Conservation (phyloP, 2,888 invertebrate genomes). For the Caenorhabditis sp. region DNA sequence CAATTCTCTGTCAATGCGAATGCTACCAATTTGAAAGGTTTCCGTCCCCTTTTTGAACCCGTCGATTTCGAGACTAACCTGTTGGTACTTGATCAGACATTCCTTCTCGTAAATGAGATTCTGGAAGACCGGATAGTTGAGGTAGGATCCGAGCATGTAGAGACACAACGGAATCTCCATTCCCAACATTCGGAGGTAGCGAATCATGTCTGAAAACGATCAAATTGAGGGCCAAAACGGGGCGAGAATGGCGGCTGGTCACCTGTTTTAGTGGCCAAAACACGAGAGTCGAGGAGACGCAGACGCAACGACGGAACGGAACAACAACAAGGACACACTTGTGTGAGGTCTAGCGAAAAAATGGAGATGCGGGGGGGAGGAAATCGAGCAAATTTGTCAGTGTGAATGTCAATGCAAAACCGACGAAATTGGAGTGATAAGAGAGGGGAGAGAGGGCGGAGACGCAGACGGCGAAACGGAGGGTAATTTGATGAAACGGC, state of each 20-base stretch:
- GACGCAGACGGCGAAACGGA: not conserved
- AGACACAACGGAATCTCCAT: constrained; percentile 80
- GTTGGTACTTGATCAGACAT: constrained; percentile 71
- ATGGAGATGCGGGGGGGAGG: too few relatives aligned
- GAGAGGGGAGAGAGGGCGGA: not conserved
- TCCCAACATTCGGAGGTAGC: constrained; percentile 48
- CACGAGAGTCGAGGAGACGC: constrained; percentile 6
- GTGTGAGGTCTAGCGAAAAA: too few relatives aligned
- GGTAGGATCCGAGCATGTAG: constrained; percentile 79
- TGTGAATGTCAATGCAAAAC: too few relatives aligned
- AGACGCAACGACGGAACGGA: constrained; percentile 22
- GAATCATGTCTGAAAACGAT: constrained; percentile 20
- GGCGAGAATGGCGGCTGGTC: constrained; percentile 6
- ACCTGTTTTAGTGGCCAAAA: constrained; percentile 35
- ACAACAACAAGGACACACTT: not conserved
- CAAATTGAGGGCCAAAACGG: not conserved
- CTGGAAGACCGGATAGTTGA: constrained; percentile 79
- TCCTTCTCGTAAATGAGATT: constrained; percentile 79
- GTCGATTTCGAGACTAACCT: too few relatives aligned
- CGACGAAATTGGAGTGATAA: not conserved
- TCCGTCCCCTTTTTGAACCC: too few relatives aligned
- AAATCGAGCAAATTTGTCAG: too few relatives aligned
- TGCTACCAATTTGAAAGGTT: too few relatives aligned
- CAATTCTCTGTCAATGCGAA: too few relatives aligned
- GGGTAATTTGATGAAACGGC: not conserved